Evolutionary conservation across 2,113 vertebrate species (phyloP).

Genomic region (Pelodiscus sinensis): DNA sequence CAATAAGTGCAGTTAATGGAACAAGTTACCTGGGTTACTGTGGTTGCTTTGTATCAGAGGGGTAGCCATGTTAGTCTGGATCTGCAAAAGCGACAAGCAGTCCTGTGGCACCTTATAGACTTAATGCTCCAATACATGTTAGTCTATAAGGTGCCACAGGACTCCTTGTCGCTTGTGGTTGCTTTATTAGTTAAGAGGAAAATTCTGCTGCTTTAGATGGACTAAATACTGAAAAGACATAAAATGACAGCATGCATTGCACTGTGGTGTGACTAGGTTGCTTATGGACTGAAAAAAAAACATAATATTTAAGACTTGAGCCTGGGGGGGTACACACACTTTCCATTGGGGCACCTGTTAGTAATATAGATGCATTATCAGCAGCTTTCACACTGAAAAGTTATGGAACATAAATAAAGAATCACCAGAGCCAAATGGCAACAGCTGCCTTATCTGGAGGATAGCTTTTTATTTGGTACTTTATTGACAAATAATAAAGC

Average conservation of each 20-base stretch:
- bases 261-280: accelerated
- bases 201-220: neutral
- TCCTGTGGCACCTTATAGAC: no score
- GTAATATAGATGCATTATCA: slow-evolving; percentile 55
- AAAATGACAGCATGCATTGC: accelerated
- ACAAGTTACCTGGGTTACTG: neutral
- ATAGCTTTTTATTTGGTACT: slow-evolving; percentile 66
- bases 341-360: slow-evolving; percentile 45
- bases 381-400: slow-evolving; percentile 52
- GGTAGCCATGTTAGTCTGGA: no score
- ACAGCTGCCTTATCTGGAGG: slow-evolving; percentile 70
- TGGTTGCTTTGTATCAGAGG: neutral
- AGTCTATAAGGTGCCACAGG: no score
- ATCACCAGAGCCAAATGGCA: slow-evolving; percentile 55
- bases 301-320: slow-evolving; percentile 14
- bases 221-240: neutral
- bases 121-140: no score
- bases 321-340: neutral
- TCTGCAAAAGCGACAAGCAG: no score
- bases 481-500: slow-evolving; percentile 80
- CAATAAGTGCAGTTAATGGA: neutral
- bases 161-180: neutral
- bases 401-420: slow-evolving; percentile 46
- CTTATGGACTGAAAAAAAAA: neutral
- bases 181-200: neutral